A percentile compares a stretch with the other conserved stretches of the same genome.
phyloP scores from a whole-genome alignment of 2,888 invertebrate species.

The Calameuta idolon region DNA sequence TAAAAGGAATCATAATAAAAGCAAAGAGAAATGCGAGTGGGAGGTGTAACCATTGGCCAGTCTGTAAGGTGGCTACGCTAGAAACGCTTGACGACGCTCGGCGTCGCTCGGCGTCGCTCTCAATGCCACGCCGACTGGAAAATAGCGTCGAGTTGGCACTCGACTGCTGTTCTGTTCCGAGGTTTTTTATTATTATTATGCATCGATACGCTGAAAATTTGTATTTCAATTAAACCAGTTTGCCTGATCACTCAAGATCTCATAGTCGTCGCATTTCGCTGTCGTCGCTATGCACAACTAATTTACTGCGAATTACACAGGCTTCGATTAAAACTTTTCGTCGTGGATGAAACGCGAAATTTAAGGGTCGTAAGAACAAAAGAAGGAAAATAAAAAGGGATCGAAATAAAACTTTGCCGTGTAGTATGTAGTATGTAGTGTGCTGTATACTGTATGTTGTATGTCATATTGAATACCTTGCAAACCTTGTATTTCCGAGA shows the following conservation, averaged over 20 bases:
- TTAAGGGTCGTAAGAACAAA: neutral
- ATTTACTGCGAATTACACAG: neutral
- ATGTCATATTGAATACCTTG: neutral
- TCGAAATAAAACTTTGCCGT: neutral
- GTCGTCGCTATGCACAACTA: neutral
- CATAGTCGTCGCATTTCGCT: neutral
- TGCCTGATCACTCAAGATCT: neutral
- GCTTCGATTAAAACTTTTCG: neutral
- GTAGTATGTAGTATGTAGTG: too few species aligned
- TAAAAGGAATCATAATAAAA: neutral
- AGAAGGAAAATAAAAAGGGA: neutral
- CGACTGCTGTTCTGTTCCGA: slow-evolving; percentile 27
- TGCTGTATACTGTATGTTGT: too few species aligned
- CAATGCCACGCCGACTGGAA: slow-evolving; percentile 16
- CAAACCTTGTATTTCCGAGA: neutral
- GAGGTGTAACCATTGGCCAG: neutral
- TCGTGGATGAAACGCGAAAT: neutral
- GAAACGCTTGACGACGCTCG: neutral
- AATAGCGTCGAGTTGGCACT: slow-evolving; percentile 37
- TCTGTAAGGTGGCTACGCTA: neutral
- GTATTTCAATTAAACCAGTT: neutral
- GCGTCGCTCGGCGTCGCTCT: neutral
- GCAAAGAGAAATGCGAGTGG: neutral
- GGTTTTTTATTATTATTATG: neutral
- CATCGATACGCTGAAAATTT: neutral